These are phyloP conservation scores for Drosophila trapezifrons DNA, from an alignment of 1,140 invertebrate genomes.

Conservation along the genomic window DNA sequence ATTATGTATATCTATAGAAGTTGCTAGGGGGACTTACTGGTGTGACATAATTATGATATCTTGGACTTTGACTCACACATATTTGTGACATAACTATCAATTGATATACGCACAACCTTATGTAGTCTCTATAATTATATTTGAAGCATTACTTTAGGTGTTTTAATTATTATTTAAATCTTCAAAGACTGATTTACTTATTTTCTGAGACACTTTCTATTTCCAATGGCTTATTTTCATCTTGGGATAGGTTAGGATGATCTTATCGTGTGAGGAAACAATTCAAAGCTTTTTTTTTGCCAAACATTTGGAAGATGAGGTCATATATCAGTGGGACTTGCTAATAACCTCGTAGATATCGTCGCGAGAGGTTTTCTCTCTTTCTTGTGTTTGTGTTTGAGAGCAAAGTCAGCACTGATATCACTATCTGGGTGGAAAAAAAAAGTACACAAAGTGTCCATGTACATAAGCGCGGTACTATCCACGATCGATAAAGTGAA, in stretches of 20 bases:
- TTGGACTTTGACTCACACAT: neutral
- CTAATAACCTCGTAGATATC: slow-evolving; percentile 57
- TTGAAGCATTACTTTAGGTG: neutral
- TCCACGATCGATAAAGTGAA: neutral
- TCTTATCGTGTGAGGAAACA: slow-evolving; percentile 28
- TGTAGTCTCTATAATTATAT: neutral
- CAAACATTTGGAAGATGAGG: slow-evolving; percentile 9
- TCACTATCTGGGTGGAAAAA: slow-evolving; percentile 57
- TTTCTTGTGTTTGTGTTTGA: slow-evolving; percentile 2
- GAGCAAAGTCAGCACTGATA: slow-evolving; percentile 41
- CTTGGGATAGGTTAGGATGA: slow-evolving; percentile 56
- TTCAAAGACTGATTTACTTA: neutral
- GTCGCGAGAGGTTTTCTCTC: slow-evolving; percentile 31
- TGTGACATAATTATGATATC: slow-evolving; percentile 12
- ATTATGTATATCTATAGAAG: neutral
- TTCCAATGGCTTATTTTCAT: neutral
- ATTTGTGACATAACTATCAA: neutral
- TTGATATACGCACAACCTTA: neutral
- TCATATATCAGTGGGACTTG: slow-evolving; percentile 44
- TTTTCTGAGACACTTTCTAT: neutral
- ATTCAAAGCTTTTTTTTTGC: neutral
- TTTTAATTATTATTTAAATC: neutral
- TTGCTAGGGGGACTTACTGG: slow-evolving; percentile 6
- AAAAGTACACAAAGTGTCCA: slow-evolving; percentile 26
- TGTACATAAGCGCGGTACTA: slow-evolving; percentile 18